Conservation (phyloP, 2,113 vertebrate genomes). For the Mugil cephalus region DNA sequence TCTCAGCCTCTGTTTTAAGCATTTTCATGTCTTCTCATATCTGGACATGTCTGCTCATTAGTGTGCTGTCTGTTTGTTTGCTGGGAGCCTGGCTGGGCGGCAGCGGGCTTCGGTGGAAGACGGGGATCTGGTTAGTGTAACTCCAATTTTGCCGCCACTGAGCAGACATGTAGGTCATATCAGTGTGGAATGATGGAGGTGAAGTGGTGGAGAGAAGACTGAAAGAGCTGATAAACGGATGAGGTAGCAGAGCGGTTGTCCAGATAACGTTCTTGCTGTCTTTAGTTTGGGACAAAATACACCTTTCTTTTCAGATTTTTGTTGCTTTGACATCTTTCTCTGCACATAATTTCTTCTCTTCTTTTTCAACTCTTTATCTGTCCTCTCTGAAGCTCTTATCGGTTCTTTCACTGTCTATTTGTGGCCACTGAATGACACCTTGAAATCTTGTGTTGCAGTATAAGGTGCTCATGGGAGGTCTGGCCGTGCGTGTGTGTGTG, state of each 20-base stretch:
- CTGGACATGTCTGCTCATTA: conserved; percentile 35
- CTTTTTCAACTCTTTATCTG: conserved; percentile 20
- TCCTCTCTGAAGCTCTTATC: conserved; percentile 41
- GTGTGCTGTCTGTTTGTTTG: conserved; percentile 33
- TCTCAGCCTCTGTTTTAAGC: background rate
- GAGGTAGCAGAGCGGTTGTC: conserved; percentile 15
- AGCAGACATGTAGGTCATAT: conserved; percentile 40
- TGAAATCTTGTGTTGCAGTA: conserved; percentile 14
- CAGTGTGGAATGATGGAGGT: background rate
- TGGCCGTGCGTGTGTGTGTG: conserved; percentile 2
- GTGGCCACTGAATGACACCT: conserved; percentile 29
- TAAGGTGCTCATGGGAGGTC: background rate
- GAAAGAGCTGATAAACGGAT: conserved; percentile 8
- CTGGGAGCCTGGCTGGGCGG: background rate
- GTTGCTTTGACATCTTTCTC: background rate
- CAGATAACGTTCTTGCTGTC: conserved; percentile 14
- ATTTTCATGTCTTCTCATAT: background rate
- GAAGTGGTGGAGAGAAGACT: conserved; percentile 5
- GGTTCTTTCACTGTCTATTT: conserved; percentile 27
- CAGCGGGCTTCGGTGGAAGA: background rate
- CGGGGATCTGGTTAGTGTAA: conserved; percentile 41
- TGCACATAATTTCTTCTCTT: background rate
- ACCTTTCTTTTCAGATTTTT: background rate
- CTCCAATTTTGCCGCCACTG: background rate
- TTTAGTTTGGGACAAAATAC: fast-evolving